phyloP scores from a whole-genome alignment of 2,888 invertebrate genomes.

The Hydrotaea cyrtoneurina region DNA sequence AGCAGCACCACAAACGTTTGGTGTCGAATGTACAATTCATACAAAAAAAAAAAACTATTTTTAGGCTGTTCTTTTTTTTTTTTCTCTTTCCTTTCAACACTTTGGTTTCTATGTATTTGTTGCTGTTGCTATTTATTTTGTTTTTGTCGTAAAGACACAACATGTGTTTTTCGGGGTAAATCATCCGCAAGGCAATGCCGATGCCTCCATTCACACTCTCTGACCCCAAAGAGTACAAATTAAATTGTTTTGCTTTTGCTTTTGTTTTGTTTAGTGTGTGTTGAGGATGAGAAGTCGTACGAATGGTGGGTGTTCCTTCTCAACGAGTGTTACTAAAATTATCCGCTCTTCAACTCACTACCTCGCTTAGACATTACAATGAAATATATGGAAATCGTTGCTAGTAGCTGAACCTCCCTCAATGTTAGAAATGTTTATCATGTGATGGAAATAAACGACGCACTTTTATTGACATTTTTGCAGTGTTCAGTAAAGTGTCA shows the following conservation, averaged over 20 bases:
- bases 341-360: neutral
- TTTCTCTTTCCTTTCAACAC: neutral
- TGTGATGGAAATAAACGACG: neutral
- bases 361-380: neutral
- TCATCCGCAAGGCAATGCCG: neutral
- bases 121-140: neutral
- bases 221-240: slow-evolving; percentile 5
- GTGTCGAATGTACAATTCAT: slow-evolving; percentile 32
- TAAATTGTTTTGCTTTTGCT: neutral
- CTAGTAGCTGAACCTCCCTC: slow-evolving; percentile 42
- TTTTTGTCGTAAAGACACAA: neutral
- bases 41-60: slow-evolving; percentile 21
- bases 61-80: slow-evolving; percentile 1
- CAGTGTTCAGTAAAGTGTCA: too few species aligned
- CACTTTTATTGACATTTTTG: too few species aligned
- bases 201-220: neutral
- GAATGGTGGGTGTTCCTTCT: neutral
- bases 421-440: slow-evolving; percentile 42
- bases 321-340: neutral
- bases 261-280: neutral
- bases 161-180: slow-evolving; percentile 35
- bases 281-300: neutral
- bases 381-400: neutral
- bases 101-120: neutral
- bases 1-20: slow-evolving; percentile 9